phyloP scores from a whole-genome alignment of 2,113 vertebrate species.

The Bambusicola thoracicus region DNA sequence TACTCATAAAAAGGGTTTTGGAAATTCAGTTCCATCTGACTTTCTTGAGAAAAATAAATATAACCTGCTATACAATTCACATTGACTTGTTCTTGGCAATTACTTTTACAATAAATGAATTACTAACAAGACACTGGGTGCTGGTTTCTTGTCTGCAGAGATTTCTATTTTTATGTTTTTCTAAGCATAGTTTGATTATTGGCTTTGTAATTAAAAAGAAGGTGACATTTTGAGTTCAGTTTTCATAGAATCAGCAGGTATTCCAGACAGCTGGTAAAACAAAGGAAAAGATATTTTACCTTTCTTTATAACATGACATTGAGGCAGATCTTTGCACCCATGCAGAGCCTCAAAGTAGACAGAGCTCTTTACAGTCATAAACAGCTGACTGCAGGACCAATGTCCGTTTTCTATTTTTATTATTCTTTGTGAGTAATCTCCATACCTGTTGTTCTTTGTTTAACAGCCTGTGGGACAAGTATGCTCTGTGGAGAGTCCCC shows the following conservation, averaged over 20 bases:
- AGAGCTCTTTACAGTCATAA: not conserved
- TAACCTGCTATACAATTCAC: conserved; percentile 34
- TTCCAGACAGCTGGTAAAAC: not conserved
- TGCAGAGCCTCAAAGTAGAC: not conserved
- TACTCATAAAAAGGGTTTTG: not conserved
- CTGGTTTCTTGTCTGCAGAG: conserved; percentile 34
- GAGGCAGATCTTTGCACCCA: not conserved
- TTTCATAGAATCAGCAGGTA: not conserved
- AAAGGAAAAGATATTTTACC: not conserved
- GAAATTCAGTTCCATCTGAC: conserved; percentile 21
- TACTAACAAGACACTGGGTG: conserved; percentile 30
- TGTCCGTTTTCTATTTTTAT: not conserved
- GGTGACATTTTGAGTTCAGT: conserved; percentile 6
- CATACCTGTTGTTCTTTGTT: rapidly evolving
- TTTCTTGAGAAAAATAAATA: conserved; percentile 35
- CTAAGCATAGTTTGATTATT: conserved; percentile 30
- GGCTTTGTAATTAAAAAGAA: conserved; percentile 54
- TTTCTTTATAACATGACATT: not conserved
- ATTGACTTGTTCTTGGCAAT: conserved; percentile 37
- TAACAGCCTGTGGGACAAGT: not conserved
- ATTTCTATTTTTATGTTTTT: conserved; percentile 49
- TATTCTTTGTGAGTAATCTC: not conserved
- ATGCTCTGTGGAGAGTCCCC: not conserved
- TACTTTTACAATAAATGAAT: conserved; percentile 36
- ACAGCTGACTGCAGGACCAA: not conserved